Evolutionary conservation across 2,888 invertebrate genomes (phyloP).

Genomic region (Cacoxenus indagator): DNA sequence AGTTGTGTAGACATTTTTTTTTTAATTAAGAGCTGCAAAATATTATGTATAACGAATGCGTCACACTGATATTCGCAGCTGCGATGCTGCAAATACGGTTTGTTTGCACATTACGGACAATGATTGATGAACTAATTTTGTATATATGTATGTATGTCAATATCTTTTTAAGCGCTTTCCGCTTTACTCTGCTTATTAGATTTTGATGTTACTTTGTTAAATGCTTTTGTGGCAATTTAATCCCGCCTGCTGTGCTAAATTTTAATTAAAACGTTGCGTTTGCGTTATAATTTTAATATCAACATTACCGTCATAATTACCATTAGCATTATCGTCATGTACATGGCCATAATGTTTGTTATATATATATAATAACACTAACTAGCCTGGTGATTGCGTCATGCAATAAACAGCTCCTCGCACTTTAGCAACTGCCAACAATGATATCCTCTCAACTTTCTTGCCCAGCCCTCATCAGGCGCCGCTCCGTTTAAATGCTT

Average conservation of each 20-base stretch:
- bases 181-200: background rate
- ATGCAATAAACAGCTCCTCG: too few species aligned
- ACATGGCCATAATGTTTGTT: background rate
- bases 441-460: background rate
- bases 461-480: background rate
- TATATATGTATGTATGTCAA: too few species aligned
- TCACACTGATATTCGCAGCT: too few species aligned
- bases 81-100: too few species aligned
- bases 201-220: background rate
- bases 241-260: background rate
- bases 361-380: too few species aligned
- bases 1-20: too few species aligned
- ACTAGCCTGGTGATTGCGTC: background rate
- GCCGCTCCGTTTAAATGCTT: background rate
- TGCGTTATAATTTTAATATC: background rate
- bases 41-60: too few species aligned
- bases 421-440: background rate
- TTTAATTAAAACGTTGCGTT: background rate
- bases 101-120: too few species aligned
- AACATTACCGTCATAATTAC: background rate
- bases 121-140: too few species aligned
- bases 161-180: background rate
- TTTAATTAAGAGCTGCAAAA: too few species aligned
- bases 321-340: background rate
- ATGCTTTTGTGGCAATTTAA: background rate